Evolutionary conservation across 2,113 vertebrate species (phyloP).

Genomic region (Melanotaenia duboulayi): DNA sequence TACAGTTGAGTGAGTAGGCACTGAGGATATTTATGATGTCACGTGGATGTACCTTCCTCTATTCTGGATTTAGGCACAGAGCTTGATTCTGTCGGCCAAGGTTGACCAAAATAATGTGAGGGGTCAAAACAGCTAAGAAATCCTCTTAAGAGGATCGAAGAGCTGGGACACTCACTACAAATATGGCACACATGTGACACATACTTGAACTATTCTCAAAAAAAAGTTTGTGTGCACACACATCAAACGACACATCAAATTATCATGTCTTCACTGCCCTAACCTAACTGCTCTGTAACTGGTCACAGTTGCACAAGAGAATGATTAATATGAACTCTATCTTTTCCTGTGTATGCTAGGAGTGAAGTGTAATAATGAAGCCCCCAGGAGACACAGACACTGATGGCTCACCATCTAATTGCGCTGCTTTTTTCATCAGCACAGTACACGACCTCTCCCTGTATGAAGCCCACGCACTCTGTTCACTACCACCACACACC

Average conservation of each 20-base stretch:
- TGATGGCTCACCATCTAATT: conserved; percentile 83
- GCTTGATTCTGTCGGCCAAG: conserved; percentile 40
- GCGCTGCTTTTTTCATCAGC: conserved; percentile 79
- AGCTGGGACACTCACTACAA: conserved; percentile 32
- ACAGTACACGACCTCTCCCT: conserved; percentile 74
- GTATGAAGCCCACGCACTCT: conserved; percentile 60
- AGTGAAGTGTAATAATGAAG: conserved; percentile 77
- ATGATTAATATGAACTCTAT: conserved; percentile 71
- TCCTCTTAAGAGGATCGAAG: background rate
- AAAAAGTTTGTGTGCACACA: conserved; percentile 14
- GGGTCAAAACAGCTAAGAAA: conserved; percentile 30
- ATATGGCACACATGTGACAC: conserved; percentile 30
- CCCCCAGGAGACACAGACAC: conserved; percentile 74
- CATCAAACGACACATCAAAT: conserved; percentile 66
- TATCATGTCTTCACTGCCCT: conserved; percentile 60
- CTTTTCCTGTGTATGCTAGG: conserved; percentile 65
- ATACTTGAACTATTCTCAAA: conserved; percentile 21
- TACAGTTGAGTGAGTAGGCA: conserved; percentile 28
- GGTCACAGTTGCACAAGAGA: conserved; percentile 77
- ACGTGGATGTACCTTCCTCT: conserved; percentile 60
- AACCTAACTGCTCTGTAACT: conserved; percentile 63
- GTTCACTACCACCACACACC: conserved; percentile 50
- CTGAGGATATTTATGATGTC: conserved; percentile 42
- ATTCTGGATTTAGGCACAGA: conserved; percentile 36
- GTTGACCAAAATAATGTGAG: conserved; percentile 23